phyloP scores from a whole-genome alignment of 2,113 vertebrate genomes.

The Psilopsiagon aymara region DNA sequence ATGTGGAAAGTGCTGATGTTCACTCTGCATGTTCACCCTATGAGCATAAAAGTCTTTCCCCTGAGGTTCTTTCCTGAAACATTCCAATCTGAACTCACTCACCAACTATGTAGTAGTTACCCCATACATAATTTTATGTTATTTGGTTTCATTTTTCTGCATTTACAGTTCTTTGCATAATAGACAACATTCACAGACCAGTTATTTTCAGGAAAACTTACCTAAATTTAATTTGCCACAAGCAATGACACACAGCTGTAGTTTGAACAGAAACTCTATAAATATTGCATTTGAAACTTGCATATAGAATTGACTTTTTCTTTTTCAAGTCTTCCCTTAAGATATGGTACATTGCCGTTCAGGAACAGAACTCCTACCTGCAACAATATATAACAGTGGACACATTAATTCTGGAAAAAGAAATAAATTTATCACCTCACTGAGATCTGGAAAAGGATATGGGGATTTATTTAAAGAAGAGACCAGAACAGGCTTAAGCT shows the following conservation, averaged over 20 bases:
- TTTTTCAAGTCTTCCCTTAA: not conserved
- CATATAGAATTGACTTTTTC: not conserved
- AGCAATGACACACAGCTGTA: slow-evolving; percentile 18
- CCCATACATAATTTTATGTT: slow-evolving; percentile 45
- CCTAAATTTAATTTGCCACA: slow-evolving; percentile 46
- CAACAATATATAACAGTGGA: not conserved
- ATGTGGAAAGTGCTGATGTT: not conserved
- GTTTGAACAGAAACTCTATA: slow-evolving; percentile 21
- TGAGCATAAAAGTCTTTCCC: not conserved
- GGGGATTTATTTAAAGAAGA: not conserved
- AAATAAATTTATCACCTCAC: not conserved
- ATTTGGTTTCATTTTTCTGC: slow-evolving; percentile 51
- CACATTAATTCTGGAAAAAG: not conserved
- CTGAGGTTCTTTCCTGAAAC: not conserved
- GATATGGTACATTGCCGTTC: not conserved
- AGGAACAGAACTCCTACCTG: not conserved
- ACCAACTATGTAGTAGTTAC: not conserved
- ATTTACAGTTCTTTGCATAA: slow-evolving; percentile 58
- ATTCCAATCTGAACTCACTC: not conserved
- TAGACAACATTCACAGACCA: slow-evolving; percentile 31
- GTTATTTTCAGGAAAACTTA: slow-evolving; percentile 62
- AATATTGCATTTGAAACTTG: not conserved
- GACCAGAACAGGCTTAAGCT: not conserved
- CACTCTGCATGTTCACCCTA: not conserved
- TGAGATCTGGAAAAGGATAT: not conserved